Base-by-base conservation (phyloP, 2,113 vertebrate genomes). In the Acrocephalus arundinaceus region DNA sequence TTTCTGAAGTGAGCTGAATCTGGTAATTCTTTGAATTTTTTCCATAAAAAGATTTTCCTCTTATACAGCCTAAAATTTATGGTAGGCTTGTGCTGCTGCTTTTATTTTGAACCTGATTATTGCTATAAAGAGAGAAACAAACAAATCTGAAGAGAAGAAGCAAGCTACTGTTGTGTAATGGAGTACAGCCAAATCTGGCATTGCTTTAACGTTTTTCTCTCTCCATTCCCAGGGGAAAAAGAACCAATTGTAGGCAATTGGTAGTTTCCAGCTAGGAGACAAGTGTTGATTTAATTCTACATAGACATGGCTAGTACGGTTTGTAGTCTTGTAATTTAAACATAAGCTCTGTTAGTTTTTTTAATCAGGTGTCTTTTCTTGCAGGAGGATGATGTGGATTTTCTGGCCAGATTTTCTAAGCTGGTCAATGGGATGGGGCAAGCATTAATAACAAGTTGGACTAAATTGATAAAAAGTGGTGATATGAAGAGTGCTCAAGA, bases 381-480 rank as follows among this genome's bases (percentile, higher is more conserved):
- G 28, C 85, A 99, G 99, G 99, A 99, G 96, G 99, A 99, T 96
- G 99, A 99, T 92, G 99, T 99, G 94, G 99, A 99, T 98, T 99
- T 99, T 96, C 98, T 99, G 93, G 99, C 99, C 43, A 99, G 99
- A 95, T 99, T 99, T 97, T 99, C 99, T 13, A 99, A 99, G 66
- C 97, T 99, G 94, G 98, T 99, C 57, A 99, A 99, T 87, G 99
- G 99, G 46, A 99, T 99, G 99, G 99, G 99, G n/a, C 99, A 99
- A 98, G 98, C 99, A n/a, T 96, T 99, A 94, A 99, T 99, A 93
- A 94, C 99, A 91, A 99, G 99, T 98, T 99, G 99, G 99, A 99
- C 98, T 97, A 99, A 99, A 93, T 97, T 99, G 92, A 96, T 97
- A 68, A 99, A 99, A 95, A 92, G 67, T 21, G 99, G 98, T 6